Conservation (phyloP, 2,797 vertebrate species). For the Brachyalestes nurse region DNA sequence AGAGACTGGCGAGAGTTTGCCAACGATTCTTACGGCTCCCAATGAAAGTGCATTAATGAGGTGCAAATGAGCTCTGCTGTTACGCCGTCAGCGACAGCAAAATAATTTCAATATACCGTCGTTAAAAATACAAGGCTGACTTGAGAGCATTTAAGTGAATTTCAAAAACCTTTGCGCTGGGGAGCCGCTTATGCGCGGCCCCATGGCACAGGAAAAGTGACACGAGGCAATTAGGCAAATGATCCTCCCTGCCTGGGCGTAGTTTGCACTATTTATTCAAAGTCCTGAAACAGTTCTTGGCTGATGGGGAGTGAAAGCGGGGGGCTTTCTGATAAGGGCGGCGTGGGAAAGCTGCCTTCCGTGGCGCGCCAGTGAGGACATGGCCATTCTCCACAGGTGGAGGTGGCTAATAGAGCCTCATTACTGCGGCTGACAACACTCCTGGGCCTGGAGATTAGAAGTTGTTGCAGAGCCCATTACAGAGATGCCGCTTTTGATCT, state of each 20-base stretch:
- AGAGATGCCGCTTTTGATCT: slow-evolving; percentile 61
- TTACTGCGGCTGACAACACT: slow-evolving; percentile 61
- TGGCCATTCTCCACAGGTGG: slow-evolving; percentile 35
- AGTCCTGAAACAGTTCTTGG: slow-evolving; percentile 42
- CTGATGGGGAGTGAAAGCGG: slow-evolving; percentile 9
- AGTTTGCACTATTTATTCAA: slow-evolving; percentile 41
- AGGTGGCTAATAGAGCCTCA: slow-evolving; percentile 55
- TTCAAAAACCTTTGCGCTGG: slow-evolving; percentile 36
- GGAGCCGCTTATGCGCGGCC: slow-evolving; percentile 28
- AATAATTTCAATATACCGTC: slow-evolving; percentile 25
- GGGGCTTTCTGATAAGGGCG: slow-evolving; percentile 22
- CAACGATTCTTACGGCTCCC: slow-evolving; percentile 22
- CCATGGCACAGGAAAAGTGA: slow-evolving; percentile 39
- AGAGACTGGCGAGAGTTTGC: slow-evolving; percentile 21
- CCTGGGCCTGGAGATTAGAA: slow-evolving; percentile 56
- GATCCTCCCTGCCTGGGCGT: slow-evolving; percentile 22
- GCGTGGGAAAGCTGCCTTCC: slow-evolving; percentile 49
- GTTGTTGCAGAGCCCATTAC: slow-evolving; percentile 44
- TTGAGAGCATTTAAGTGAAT: slow-evolving; percentile 31
- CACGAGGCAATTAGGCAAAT: slow-evolving; percentile 58
- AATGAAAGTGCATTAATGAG: slow-evolving; percentile 52
- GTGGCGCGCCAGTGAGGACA: slow-evolving; percentile 35
- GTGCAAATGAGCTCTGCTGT: slow-evolving; percentile 43
- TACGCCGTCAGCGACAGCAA: slow-evolving; percentile 28
- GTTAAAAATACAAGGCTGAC: background rate